Base-by-base conservation (phyloP, 2,113 vertebrate species). In the Chloroceryle aenea region DNA sequence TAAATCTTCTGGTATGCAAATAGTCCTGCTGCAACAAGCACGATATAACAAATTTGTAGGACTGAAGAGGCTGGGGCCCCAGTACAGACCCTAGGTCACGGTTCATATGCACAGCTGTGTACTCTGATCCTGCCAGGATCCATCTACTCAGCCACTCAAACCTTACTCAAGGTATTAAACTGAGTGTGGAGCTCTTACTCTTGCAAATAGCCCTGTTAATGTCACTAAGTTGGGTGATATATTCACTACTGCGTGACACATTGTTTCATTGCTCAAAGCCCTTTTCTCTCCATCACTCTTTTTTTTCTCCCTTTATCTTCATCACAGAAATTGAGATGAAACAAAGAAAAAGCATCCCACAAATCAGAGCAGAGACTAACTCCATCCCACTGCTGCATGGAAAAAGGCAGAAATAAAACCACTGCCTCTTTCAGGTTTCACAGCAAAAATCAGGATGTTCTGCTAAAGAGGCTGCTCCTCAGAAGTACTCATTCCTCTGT, bases 1-100 rank as follows among this genome's bases (percentile, higher is more conserved):
- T 73, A 81, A 77, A 94, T 73, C 82, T 89, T 48, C 62, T 90
- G 82, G 59, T 69, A 56, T 90, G 75, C 67, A 92, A 86, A 90
- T 29, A 87, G 52, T 67, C 52, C 72, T 73, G 59, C 71, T 92
- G 79, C 72, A 91, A 55, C 15, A 75, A 80, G 63, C 55, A 82
- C 87, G 77, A 73, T 66, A 36, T 2, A 85, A 63, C 63, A 90
- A 11, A 69, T 77, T 80, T 93, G 75, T 21, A 77, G 59, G 55
- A 66, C 38, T 38, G 47, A 82, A 80, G 64, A 82, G 40, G 27
- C 61, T 2, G 5, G 55, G 48, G 53, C 40, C 21, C 53, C 55
- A 58, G 22, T 45, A 43, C 63, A 66, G 84, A n/a, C 26, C 76
- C 21, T 18, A 43, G 43, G 25, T 55, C 77, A 36, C n/a, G 36